Evolutionary conservation across 2,797 vertebrate genomes (phyloP).

Genomic region (Neosilurus mollespiculum): DNA sequence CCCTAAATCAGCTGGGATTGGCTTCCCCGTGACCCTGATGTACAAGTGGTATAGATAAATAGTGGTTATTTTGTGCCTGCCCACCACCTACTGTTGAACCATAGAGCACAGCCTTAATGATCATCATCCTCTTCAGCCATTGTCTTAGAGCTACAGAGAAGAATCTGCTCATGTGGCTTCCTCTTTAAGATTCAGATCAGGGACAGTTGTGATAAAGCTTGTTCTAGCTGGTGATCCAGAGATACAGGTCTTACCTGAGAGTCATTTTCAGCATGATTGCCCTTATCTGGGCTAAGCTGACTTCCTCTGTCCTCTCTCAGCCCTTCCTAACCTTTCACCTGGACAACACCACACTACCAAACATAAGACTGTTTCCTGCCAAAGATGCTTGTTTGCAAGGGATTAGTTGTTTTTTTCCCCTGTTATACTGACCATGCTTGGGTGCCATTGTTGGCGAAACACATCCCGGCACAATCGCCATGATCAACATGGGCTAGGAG

Average conservation of each 20-base stretch:
- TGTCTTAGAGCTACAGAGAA: slow-evolving; percentile 63
- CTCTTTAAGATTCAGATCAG: slow-evolving; percentile 78
- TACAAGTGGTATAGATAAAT: no score
- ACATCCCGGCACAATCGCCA: slow-evolving; percentile 59
- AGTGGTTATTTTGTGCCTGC: neutral
- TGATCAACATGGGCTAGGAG: slow-evolving; percentile 68
- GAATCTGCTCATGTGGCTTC: slow-evolving; percentile 69
- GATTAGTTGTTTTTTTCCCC: slow-evolving; percentile 71
- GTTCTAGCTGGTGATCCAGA: slow-evolving; percentile 76
- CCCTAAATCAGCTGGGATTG: no score
- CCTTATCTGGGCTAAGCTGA: slow-evolving; percentile 76
- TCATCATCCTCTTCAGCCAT: slow-evolving; percentile 44
- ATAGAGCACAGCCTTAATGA: neutral
- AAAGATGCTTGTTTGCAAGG: slow-evolving; percentile 76
- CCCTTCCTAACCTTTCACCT: slow-evolving; percentile 68
- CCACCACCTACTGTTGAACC: neutral
- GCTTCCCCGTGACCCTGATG: no score
- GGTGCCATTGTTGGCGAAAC: slow-evolving; percentile 62
- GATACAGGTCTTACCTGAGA: slow-evolving; percentile 80
- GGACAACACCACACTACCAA: slow-evolving; percentile 60
- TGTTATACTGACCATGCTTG: slow-evolving; percentile 67
- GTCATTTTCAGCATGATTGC: slow-evolving; percentile 81
- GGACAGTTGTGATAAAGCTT: slow-evolving; percentile 74
- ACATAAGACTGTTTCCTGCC: slow-evolving; percentile 62
- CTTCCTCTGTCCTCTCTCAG: slow-evolving; percentile 68